These are phyloP conservation scores for Selene dorsalis DNA, from an alignment of 2,797 vertebrate genomes.

Conservation along the genomic window DNA sequence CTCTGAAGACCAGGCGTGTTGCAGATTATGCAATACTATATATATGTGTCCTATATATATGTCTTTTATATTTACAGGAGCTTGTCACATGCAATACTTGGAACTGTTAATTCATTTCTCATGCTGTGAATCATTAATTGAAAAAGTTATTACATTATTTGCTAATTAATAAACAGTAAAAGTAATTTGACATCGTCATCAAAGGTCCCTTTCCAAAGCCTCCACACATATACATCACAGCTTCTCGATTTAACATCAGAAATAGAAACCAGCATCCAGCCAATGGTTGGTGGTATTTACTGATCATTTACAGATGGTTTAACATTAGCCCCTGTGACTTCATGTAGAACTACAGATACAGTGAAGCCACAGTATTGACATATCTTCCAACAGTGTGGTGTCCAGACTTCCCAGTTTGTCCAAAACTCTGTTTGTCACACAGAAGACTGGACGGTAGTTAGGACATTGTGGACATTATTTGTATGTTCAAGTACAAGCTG, in stretches of 20 bases:
- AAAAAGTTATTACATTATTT: not conserved
- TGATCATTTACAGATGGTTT: not conserved
- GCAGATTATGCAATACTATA: slow-evolving; percentile 21
- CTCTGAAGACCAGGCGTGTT: slow-evolving; percentile 43
- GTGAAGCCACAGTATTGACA: not conserved
- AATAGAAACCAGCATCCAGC: not conserved
- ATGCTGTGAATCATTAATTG: not conserved
- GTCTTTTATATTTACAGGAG: too few relatives aligned
- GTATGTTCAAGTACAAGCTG: not conserved
- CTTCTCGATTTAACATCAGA: not conserved
- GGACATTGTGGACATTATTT: not conserved
- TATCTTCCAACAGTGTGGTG: not conserved
- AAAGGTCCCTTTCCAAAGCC: not conserved
- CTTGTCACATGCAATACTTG: not conserved
- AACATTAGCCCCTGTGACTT: not conserved
- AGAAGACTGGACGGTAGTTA: not conserved
- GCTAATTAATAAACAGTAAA: not conserved
- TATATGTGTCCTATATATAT: too few relatives aligned
- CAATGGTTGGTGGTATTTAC: not conserved
- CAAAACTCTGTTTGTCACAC: not conserved
- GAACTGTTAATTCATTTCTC: not conserved
- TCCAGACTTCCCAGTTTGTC: not conserved
- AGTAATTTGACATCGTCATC: not conserved
- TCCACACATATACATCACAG: not conserved
- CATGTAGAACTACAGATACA: not conserved